Evolutionary conservation across 1,140 invertebrate genomes (phyloP).

Genomic region (Whitmania pigra): DNA sequence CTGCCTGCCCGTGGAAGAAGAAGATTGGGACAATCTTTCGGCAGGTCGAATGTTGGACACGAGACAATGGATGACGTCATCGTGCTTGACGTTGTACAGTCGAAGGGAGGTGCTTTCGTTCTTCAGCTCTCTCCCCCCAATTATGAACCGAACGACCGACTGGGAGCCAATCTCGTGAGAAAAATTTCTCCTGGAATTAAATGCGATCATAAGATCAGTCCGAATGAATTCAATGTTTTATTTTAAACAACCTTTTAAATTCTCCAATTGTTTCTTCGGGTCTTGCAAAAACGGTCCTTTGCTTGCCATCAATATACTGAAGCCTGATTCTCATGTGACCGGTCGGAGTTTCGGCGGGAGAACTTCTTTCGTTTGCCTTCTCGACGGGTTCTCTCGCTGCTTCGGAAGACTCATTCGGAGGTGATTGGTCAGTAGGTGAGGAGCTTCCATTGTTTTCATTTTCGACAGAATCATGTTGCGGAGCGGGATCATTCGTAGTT

Average conservation of each 20-base stretch:
- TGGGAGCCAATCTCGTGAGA: conserved; percentile 59
- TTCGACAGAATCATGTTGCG: not conserved
- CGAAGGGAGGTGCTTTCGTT: conserved; percentile 62
- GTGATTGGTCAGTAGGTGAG: not conserved
- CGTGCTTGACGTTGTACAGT: conserved; percentile 64
- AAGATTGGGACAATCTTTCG: conserved; percentile 25
- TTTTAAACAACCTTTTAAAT: conserved; percentile 69
- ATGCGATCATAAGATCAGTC: not conserved
- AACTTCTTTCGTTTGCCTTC: not conserved
- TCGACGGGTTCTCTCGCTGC: not conserved
- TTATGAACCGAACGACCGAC: conserved; percentile 68
- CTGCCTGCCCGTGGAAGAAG: not conserved
- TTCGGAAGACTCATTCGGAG: not conserved
- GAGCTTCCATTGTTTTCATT: not conserved
- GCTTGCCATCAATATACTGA: conserved; percentile 73
- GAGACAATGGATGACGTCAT: conserved; percentile 74
- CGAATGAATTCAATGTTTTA: conserved; percentile 12
- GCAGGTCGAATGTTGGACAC: conserved; percentile 40
- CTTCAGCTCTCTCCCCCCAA: conserved; percentile 68
- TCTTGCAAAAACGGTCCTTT: conserved; percentile 62
- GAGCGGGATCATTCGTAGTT: no score
- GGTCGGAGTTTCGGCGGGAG: not conserved
- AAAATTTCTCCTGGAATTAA: conserved; percentile 63
- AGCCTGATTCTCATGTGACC: conserved; percentile 59
- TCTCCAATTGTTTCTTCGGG: conserved; percentile 62